Evolutionary conservation across 2,888 invertebrate species (phyloP).

Genomic region (Xestia sexstrigata): DNA sequence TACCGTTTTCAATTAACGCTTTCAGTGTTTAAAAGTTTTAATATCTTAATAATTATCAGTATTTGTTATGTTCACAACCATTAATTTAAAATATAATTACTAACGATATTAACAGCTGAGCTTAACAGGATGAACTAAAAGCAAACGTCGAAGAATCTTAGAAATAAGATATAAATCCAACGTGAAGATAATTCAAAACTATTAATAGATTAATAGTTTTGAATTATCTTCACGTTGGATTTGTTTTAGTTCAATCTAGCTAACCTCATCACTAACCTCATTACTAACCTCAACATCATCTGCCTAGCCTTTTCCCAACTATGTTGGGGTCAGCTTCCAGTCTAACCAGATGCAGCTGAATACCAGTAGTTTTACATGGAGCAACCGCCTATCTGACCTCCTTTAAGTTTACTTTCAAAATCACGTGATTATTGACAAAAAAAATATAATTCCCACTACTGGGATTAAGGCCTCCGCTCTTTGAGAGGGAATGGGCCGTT

Average conservation of each 20-base stretch:
- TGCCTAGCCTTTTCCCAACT: too few species aligned
- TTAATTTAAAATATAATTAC: conserved; percentile 3
- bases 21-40: conserved; percentile 16
- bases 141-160: too few species aligned
- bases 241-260: not conserved
- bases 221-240: too few species aligned
- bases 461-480: not conserved
- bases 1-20: conserved; percentile 11
- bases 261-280: not conserved
- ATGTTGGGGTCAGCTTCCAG: too few species aligned
- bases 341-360: too few species aligned
- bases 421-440: not conserved
- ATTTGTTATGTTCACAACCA: not conserved
- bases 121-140: not conserved
- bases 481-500: not conserved
- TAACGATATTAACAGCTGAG: not conserved
- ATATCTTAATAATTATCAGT: not conserved
- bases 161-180: not conserved
- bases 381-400: too few species aligned
- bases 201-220: too few species aligned
- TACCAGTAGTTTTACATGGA: too few species aligned
- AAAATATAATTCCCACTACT: too few species aligned
- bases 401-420: not conserved
- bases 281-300: not conserved
- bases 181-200: not conserved